phyloP scores from a whole-genome alignment of 2,113 vertebrate species.

The Ranitomeya imitator region DNA sequence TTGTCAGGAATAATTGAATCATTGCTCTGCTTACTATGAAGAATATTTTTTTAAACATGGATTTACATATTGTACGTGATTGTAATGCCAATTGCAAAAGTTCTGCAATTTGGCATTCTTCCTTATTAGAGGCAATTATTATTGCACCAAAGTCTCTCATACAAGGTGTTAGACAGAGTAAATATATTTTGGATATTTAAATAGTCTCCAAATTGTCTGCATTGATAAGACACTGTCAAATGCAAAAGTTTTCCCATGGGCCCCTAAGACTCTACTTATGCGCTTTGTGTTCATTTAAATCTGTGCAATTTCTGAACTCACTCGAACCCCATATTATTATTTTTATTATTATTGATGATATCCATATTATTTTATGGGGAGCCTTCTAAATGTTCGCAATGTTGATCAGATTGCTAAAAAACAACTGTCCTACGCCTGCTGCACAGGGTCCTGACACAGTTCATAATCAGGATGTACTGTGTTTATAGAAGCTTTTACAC shows the following conservation, averaged over 20 bases:
- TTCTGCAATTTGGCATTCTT: background rate
- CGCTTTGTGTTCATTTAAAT: no score
- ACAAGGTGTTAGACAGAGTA: background rate
- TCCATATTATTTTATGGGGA: no score
- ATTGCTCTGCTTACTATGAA: conserved; percentile 18
- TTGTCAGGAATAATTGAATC: conserved; percentile 52
- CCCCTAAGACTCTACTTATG: no score
- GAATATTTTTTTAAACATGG: background rate
- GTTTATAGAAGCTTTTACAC: no score
- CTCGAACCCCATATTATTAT: no score
- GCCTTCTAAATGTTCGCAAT: no score
- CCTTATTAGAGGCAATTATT: conserved; percentile 1
- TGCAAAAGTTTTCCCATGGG: background rate
- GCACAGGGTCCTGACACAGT: no score
- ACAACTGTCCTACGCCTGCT: no score
- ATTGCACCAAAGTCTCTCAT: background rate
- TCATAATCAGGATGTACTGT: no score
- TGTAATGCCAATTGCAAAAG: conserved; percentile 23
- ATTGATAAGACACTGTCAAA: background rate
- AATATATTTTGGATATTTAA: background rate
- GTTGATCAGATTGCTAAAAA: no score
- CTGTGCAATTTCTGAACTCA: no score
- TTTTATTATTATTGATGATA: no score
- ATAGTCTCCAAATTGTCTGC: background rate
- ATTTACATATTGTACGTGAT: conserved; percentile 47